These are phyloP conservation scores for Uria aalge DNA, from an alignment of 2,113 vertebrate species.

Conservation along the genomic window DNA sequence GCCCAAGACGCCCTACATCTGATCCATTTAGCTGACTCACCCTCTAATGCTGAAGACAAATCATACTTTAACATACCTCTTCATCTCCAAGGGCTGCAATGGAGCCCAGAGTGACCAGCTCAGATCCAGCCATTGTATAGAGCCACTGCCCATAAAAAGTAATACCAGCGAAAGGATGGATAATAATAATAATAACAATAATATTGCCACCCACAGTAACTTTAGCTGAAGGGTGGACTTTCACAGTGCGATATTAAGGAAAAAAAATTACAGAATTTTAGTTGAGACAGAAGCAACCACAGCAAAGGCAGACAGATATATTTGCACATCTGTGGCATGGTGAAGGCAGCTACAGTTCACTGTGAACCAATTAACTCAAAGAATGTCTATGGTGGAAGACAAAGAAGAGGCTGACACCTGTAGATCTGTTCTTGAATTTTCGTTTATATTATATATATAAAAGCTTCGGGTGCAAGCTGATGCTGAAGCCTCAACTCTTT, in stretches of 20 bases:
- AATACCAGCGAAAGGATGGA: not conserved
- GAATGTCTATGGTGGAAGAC: not conserved
- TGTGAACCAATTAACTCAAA: not conserved
- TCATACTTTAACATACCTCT: not conserved
- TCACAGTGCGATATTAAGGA: not conserved
- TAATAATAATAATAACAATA: too few relatives aligned
- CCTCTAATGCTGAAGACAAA: not conserved
- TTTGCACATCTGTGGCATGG: not conserved
- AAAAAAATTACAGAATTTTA: not conserved
- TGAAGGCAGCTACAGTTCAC: not conserved
- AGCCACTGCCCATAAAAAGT: not conserved
- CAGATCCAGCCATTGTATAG: not conserved
- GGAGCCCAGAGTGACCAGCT: not conserved
- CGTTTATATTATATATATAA: not conserved
- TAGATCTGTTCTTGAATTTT: not conserved
- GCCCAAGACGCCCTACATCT: not conserved
- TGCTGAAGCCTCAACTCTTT: not conserved
- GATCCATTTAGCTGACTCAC: not conserved
- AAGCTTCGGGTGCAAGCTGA: not conserved
- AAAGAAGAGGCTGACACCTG: not conserved
- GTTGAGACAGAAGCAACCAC: not conserved
- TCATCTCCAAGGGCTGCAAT: not conserved
- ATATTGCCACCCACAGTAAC: not conserved
- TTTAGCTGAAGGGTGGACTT: not conserved
- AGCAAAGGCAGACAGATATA: not conserved